Base-by-base conservation (phyloP, 1,140 invertebrate genomes). In the Tribolium madens region DNA sequence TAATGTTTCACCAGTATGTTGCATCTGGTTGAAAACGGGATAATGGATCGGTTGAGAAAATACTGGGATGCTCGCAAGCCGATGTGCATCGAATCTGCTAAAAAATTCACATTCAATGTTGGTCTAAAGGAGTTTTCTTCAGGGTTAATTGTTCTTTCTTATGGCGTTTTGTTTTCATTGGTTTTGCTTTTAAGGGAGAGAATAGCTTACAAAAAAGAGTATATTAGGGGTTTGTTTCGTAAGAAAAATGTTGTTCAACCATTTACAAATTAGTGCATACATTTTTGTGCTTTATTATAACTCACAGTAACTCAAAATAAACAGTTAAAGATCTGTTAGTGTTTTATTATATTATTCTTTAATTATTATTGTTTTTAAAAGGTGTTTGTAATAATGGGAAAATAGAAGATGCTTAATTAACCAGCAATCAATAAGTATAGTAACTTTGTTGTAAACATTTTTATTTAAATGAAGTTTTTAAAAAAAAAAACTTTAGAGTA, bases 51-150 rank as follows among this genome's bases (percentile, higher is more conserved):
- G 13, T 31, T 78, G 15, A 50, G 70, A 60, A 76, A 68, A 7
- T 74, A 71, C 33, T 78, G 77, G 77, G 70, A 72, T 53, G 33
- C 74, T 53, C 68, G 26, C 1, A 78, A 68, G 33, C 77, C 77
- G 0, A 12, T 60, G 9, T 78, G 77, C 47, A 18, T 76, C 2
- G 47, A 76, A 17, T 10, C 15, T 1, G 46, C 42, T 3, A 36
- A 50, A 7, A 46, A 50, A 42, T 7, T 42, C 17, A 42, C 15
- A n/a, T 60, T 76, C 17, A 15, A 33, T 47, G 74, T 78, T n/a
- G 69, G 53, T 7, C 26, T 78, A 4, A 31, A 73, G 6, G 77
- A 78, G 60, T 78, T 75, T 36, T 78, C 75, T 68, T 64, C 42
- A 17, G 77, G 74, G 10, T 50, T 78, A 12, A 15, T 57, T 3